Conservation (phyloP, 2,888 invertebrate genomes). For the Neoitamus cyanurus region DNA sequence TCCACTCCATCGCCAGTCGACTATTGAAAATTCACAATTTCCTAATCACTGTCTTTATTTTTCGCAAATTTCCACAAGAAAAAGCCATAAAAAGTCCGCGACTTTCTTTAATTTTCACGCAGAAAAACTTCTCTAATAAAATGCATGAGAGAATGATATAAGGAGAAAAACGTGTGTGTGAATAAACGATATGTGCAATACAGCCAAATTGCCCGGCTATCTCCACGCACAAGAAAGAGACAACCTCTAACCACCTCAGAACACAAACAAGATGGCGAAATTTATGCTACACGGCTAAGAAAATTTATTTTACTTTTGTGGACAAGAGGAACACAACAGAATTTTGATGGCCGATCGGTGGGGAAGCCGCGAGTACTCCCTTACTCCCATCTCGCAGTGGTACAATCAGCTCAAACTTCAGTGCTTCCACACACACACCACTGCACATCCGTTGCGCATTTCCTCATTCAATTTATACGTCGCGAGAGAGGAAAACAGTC, state of each 20-base stretch:
- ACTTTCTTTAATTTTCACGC: conserved; percentile 39
- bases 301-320: conserved; percentile 51
- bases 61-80: neutral
- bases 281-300: conserved; percentile 46
- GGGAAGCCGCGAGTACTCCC: neutral
- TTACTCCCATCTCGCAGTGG: neutral
- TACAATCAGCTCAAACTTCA: neutral
- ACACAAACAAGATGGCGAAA: conserved; percentile 54
- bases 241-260: neutral
- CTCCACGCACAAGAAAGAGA: neutral
- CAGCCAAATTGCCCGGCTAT: neutral
- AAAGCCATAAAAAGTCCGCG: neutral
- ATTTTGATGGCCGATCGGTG: conserved; percentile 22
- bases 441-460: neutral
- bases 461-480: neutral
- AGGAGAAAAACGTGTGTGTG: conserved; percentile 37
- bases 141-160: conserved; percentile 41
- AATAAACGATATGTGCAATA: neutral
- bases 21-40: neutral
- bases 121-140: conserved; percentile 31
- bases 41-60: neutral
- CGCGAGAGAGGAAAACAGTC: neutral
- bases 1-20: neutral
- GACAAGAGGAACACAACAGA: conserved; percentile 35
- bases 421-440: neutral